Evolutionary conservation across 2,888 invertebrate genomes (phyloP), one percentile per base, ranked within the genome.

Genomic region (Listrodromus nycthemerus): DNA sequence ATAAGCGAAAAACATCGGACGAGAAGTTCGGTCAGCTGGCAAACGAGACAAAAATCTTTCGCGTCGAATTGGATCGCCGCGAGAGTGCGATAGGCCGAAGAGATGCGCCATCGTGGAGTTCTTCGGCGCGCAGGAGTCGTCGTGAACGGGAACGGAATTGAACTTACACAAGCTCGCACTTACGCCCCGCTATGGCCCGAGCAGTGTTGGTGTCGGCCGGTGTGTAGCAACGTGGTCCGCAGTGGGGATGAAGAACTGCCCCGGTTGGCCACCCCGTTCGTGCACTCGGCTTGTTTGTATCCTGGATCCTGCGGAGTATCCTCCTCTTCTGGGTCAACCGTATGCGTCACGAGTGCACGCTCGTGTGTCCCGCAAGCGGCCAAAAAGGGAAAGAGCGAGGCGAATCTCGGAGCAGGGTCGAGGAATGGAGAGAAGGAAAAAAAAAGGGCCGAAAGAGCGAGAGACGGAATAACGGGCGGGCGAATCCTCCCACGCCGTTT

Each of bases 271-370:
- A 70, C 21, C 70, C 70, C 41, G 24, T 69, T 58, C 67, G 52
- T 78, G 73, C 52, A 1, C n/a, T 58, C 58, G 8, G 61, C 71
- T 73, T 63, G 70, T 78, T 78, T 70, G 70, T 78, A 78, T 82
- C 67, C 82, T 73, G 66, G 61, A 73, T 77, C 71, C 67, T 78
- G 50, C 67, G 61, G 82, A 77, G 48, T 30, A 67, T 77, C 71
- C 77, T 70, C 55, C 75, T 61, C 71, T 80, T 80, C 80, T 83
- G 67, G 83, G 71, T 83, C 83, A 83, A 80, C 30, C 58, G 75
- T 75, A 83, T 80, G 80, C 75, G 75, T 83, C 80, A 80, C 58
- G 65, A 71, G 66, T 55, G 75, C 63, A 13, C 74, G 41, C 24
- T 71, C 58, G 30, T 55, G n/a, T 33, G 52, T 21, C 16, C 41